phyloP scores from a whole-genome alignment of 2,888 invertebrate species.

The Apamea crenata region DNA sequence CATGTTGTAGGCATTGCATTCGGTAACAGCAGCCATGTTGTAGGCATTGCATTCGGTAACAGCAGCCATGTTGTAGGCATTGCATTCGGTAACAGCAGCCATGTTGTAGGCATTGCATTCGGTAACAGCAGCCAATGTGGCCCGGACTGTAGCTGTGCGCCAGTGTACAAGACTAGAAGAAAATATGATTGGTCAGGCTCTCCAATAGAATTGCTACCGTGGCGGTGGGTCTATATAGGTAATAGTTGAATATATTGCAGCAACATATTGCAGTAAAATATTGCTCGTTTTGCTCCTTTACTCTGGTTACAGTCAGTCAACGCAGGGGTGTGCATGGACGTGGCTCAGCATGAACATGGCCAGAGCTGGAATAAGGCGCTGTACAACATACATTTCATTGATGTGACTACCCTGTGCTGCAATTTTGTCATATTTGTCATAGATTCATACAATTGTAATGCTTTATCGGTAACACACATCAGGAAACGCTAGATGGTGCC shows the following conservation, averaged over 20 bases:
- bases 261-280: neutral
- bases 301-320: slow-evolving; percentile 29
- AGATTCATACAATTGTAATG: neutral
- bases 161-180: neutral
- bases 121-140: too few species aligned
- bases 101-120: neutral
- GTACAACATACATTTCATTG: neutral
- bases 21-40: neutral
- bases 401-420: neutral
- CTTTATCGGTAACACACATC: neutral
- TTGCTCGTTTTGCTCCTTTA: slow-evolving; percentile 18
- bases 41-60: neutral
- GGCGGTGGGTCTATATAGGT: neutral
- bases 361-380: neutral
- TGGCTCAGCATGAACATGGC: neutral
- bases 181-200: neutral
- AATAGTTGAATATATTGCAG: neutral
- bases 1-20: neutral
- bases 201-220: neutral
- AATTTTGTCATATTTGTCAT: neutral
- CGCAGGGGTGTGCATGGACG: neutral
- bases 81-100: neutral
- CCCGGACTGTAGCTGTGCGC: neutral
- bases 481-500: too few species aligned
- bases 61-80: neutral